Evolutionary conservation across 2,113 vertebrate genomes (phyloP).

Genomic region (Cisticola juncidis): DNA sequence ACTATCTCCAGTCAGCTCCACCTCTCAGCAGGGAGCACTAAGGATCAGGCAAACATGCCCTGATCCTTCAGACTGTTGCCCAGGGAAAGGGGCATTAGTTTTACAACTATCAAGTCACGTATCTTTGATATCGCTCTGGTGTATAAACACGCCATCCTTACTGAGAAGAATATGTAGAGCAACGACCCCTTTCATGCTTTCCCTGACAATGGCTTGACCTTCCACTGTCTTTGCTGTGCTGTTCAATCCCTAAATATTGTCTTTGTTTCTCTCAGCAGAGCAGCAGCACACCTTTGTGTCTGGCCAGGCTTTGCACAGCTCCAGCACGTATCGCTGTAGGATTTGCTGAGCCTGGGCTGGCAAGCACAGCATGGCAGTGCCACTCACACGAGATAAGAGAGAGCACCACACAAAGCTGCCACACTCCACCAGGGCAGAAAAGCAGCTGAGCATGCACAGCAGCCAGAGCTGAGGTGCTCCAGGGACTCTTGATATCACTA

Average conservation of each 20-base stretch:
- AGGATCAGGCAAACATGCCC: background rate
- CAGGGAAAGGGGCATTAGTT: background rate
- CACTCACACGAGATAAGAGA: fast-evolving
- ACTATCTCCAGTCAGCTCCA: background rate
- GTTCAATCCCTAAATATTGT: background rate
- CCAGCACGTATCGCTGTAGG: fast-evolving
- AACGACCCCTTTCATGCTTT: background rate
- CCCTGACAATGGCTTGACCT: background rate
- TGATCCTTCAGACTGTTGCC: background rate
- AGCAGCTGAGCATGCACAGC: background rate
- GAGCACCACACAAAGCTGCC: background rate
- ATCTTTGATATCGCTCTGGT: background rate
- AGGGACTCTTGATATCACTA: background rate
- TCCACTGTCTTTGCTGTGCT: background rate
- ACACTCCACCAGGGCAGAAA: background rate
- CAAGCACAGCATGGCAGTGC: fast-evolving
- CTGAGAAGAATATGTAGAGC: background rate
- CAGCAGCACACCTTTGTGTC: background rate
- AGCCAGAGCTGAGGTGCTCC: background rate
- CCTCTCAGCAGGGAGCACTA: background rate
- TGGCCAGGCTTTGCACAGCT: background rate
- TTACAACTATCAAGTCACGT: background rate
- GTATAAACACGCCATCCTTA: background rate
- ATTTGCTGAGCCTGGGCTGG: background rate
- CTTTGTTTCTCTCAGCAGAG: background rate